Conservation (phyloP, 1,140 invertebrate species). For the Aporrectodea caliginosa region DNA sequence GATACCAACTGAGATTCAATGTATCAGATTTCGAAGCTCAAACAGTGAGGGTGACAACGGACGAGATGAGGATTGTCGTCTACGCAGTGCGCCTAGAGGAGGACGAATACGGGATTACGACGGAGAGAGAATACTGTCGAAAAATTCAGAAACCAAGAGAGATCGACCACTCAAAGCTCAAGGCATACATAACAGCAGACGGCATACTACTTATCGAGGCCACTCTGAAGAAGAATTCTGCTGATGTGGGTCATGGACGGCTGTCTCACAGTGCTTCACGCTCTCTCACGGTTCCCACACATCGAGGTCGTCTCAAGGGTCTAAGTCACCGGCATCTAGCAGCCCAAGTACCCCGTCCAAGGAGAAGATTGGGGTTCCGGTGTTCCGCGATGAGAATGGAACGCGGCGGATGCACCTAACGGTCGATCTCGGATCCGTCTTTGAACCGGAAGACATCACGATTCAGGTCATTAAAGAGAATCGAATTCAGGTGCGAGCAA, state of each 20-base stretch:
- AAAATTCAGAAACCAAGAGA: conserved; percentile 21
- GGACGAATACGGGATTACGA: background rate
- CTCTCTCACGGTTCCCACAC: conserved; percentile 17
- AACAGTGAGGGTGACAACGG: conserved; percentile 6
- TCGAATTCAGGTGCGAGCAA: conserved; percentile 30
- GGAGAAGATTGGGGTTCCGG: conserved; percentile 11
- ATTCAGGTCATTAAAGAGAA: conserved; percentile 32
- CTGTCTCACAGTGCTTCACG: conserved; percentile 15
- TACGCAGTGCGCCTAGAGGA: background rate
- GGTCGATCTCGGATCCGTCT: conserved; percentile 27
- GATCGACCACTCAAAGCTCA: conserved; percentile 20
- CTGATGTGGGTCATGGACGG: background rate
- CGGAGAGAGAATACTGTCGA: conserved; percentile 9
- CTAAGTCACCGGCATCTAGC: background rate
- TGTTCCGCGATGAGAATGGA: conserved; percentile 17
- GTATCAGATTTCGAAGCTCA: conserved; percentile 16
- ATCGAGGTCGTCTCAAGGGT: conserved; percentile 1
- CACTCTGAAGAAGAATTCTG: background rate
- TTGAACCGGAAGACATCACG: conserved; percentile 31
- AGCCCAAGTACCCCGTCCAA: background rate
- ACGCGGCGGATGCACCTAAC: conserved; percentile 23
- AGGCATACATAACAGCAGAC: conserved; percentile 17
- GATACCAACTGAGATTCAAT: conserved; percentile 22
- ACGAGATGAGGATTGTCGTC: conserved; percentile 5
- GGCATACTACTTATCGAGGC: conserved; percentile 19